Evolutionary conservation across 2,888 invertebrate species (phyloP).

Genomic region (Nemotelus nigrinus): DNA sequence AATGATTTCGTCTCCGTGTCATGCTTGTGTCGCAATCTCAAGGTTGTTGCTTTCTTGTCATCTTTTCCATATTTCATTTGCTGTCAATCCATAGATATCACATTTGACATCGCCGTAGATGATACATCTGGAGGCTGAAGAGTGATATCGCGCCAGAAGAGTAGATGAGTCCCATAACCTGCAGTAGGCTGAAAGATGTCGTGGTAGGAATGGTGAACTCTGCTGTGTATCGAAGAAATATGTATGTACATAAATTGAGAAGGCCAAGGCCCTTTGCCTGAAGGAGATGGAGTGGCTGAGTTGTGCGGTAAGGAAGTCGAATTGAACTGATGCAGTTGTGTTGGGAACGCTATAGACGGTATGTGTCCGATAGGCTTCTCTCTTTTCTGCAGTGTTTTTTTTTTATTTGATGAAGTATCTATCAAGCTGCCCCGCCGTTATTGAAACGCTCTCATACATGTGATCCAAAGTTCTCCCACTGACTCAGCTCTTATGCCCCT

Average conservation of each 20-base stretch:
- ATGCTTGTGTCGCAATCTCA: conserved; percentile 23
- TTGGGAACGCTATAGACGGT: too few relatives aligned
- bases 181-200: background rate
- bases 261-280: conserved; percentile 42
- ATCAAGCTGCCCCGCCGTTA: too few relatives aligned
- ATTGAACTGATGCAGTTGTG: background rate
- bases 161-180: background rate
- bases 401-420: too few relatives aligned
- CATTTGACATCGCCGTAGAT: background rate
- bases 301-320: background rate
- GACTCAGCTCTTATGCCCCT: too few relatives aligned
- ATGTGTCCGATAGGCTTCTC: too few relatives aligned
- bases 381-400: too few relatives aligned
- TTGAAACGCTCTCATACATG: too few relatives aligned
- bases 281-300: conserved; percentile 3
- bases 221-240: too few relatives aligned
- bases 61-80: background rate
- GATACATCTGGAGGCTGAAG: conserved; percentile 9
- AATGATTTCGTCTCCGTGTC: background rate
- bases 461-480: too few relatives aligned
- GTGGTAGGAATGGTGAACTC: background rate
- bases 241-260: conserved; percentile 15
- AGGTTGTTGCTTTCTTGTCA: conserved; percentile 8
- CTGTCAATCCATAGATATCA: background rate
- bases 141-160: background rate